phyloP scores from a whole-genome alignment of 2,888 invertebrate species.

The Calameuta filiformis region DNA sequence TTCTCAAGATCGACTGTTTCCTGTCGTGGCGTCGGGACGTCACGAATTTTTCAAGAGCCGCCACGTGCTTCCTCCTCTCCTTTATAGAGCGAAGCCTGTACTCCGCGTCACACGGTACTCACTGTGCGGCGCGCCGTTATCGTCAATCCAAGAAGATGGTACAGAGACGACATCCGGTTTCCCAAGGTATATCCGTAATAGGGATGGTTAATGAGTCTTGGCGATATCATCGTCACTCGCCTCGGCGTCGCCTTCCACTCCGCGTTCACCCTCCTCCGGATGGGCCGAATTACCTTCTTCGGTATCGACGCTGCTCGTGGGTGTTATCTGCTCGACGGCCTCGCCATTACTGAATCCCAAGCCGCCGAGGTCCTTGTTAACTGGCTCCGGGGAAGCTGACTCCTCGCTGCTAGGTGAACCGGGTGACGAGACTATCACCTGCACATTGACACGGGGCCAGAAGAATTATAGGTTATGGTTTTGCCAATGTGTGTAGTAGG shows the following conservation, averaged over 20 bases:
- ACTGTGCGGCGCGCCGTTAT: not conserved
- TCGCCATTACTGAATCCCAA: slow-evolving; percentile 34
- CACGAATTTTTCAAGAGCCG: not conserved
- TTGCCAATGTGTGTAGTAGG: not conserved
- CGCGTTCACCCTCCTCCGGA: slow-evolving; percentile 69
- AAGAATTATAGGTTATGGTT: not conserved
- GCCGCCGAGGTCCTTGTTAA: slow-evolving; percentile 69
- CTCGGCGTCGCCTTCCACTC: slow-evolving; percentile 71
- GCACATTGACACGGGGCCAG: slow-evolving; percentile 27
- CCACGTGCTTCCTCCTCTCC: not conserved
- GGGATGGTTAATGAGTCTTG: slow-evolving; percentile 34
- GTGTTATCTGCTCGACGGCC: slow-evolving; percentile 70
- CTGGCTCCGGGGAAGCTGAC: slow-evolving; percentile 82
- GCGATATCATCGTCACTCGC: slow-evolving; percentile 68
- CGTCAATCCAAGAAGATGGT: not conserved
- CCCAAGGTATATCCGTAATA: not conserved
- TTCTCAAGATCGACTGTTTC: not conserved
- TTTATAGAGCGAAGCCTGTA: not conserved
- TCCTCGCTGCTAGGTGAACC: slow-evolving; percentile 90
- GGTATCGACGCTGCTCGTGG: slow-evolving; percentile 71
- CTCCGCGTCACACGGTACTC: not conserved
- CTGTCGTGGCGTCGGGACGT: not conserved
- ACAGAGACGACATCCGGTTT: not conserved
- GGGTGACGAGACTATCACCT: slow-evolving; percentile 80
- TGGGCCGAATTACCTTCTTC: slow-evolving; percentile 69